Evolutionary conservation across 2,113 vertebrate genomes (phyloP).

Genomic region (Eleginops maclovinus): DNA sequence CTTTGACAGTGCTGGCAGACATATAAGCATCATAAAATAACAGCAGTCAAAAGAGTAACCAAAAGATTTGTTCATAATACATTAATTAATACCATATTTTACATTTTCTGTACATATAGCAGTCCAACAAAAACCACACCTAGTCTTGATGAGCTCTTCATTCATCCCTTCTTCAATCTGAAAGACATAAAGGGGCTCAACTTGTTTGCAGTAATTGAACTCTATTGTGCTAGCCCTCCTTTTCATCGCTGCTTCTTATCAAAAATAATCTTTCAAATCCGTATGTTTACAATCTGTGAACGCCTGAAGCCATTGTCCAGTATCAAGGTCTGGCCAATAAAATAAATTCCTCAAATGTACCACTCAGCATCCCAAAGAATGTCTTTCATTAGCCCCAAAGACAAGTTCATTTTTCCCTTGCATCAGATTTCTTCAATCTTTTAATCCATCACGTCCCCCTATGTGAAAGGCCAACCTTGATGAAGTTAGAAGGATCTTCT

Average conservation of each 20-base stretch:
- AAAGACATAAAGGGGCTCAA: slow-evolving; percentile 21
- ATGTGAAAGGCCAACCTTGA: slow-evolving; percentile 52
- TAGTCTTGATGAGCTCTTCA: too few species aligned
- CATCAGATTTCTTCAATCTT: background rate
- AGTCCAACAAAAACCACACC: too few species aligned
- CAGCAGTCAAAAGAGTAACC: too few species aligned
- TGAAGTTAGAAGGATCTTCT: slow-evolving; percentile 10
- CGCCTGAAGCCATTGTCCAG: slow-evolving; percentile 46
- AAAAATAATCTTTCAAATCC: slow-evolving; percentile 29
- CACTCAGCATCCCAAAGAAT: slow-evolving; percentile 22
- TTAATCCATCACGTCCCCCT: slow-evolving; percentile 11
- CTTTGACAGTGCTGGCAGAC: too few species aligned
- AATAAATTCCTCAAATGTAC: slow-evolving; percentile 47
- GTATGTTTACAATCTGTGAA: slow-evolving; percentile 35
- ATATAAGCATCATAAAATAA: too few species aligned
- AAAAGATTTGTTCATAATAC: background rate
- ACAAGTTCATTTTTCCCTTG: slow-evolving; percentile 14
- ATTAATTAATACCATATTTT: background rate
- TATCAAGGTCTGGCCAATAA: slow-evolving; percentile 51
- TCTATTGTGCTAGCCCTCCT: slow-evolving; percentile 8
- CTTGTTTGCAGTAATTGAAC: slow-evolving; percentile 19
- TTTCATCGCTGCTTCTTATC: slow-evolving; percentile 55
- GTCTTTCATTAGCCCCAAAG: slow-evolving; percentile 32
- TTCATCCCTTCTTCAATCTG: background rate
- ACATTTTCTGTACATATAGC: background rate